These are phyloP conservation scores for Calidris pugnax DNA, from an alignment of 2,113 vertebrate genomes.

Conservation along the genomic window DNA sequence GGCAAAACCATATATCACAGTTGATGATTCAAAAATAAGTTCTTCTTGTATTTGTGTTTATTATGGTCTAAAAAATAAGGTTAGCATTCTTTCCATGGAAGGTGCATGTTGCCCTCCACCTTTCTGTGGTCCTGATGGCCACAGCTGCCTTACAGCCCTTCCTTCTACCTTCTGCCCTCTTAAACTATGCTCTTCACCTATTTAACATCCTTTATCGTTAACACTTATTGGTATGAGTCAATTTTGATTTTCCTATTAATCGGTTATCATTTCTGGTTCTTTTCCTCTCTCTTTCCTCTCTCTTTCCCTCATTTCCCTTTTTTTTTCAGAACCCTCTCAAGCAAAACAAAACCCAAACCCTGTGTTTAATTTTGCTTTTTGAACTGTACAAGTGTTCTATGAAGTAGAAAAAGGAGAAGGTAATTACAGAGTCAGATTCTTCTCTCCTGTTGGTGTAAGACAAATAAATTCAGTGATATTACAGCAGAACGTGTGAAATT, in stretches of 20 bases:
- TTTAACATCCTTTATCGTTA: neutral
- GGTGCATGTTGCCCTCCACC: neutral
- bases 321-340: no score
- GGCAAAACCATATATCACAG: neutral
- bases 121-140: neutral
- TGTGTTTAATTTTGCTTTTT: neutral
- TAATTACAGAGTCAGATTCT: neutral
- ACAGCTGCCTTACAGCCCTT: neutral
- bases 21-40: neutral
- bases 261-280: neutral
- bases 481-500: neutral
- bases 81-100: neutral
- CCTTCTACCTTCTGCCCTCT: neutral
- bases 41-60: neutral
- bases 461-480: neutral
- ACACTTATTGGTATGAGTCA: neutral
- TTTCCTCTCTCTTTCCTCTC: no score
- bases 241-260: neutral
- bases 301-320: no score
- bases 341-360: neutral
- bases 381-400: neutral
- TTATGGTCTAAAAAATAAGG: neutral
- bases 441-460: neutral
- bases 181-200: neutral
- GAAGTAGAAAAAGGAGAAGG: neutral